Conservation (phyloP, 2,888 invertebrate genomes). For the Schizaphis graminum region DNA sequence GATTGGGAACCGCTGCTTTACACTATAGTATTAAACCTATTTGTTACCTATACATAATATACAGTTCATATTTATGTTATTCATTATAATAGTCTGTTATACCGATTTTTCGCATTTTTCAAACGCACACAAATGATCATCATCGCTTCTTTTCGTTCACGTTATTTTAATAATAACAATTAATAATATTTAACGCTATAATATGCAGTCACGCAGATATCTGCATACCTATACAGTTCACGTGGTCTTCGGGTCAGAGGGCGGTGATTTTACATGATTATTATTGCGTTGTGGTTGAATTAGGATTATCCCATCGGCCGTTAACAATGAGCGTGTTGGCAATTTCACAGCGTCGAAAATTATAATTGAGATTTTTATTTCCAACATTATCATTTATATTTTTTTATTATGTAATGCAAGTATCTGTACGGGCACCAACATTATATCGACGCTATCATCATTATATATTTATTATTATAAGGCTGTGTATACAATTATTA, state of each 20-base stretch:
- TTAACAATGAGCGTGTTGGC: conserved; percentile 34
- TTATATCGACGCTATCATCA: background rate
- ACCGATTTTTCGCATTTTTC: background rate
- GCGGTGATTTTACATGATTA: conserved; percentile 5
- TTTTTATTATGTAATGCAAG: background rate
- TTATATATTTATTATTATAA: background rate
- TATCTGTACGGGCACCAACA: background rate
- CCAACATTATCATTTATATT: conserved; percentile 26
- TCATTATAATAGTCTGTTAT: background rate
- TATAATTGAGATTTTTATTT: conserved; percentile 38
- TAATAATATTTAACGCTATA: background rate
- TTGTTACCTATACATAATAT: background rate
- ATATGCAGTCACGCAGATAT: background rate
- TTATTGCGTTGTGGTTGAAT: background rate
- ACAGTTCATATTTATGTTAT: background rate
- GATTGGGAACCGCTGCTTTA: no score
- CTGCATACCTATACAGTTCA: background rate
- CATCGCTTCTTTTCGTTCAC: background rate
- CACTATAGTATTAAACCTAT: background rate
- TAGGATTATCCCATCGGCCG: background rate
- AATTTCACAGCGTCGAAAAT: conserved; percentile 41
- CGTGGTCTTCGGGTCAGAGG: background rate
- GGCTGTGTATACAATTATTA: conserved; percentile 5
- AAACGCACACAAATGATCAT: background rate
- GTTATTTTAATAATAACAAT: background rate